phyloP scores from a whole-genome alignment of 2,113 vertebrate species.

The Pedionomus torquatus region DNA sequence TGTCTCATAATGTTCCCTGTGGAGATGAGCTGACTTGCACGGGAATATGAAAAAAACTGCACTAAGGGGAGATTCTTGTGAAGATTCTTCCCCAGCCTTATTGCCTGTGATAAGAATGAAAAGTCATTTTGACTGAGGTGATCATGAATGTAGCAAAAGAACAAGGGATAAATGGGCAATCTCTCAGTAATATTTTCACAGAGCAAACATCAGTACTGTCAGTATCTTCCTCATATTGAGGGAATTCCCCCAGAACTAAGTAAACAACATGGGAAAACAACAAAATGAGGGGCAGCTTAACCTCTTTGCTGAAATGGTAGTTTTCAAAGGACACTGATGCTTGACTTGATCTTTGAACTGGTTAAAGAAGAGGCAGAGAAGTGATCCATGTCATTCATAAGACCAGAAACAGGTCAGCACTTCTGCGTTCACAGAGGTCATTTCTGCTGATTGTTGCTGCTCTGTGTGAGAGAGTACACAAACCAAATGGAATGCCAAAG shows the following conservation, averaged over 20 bases:
- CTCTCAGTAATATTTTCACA: not conserved
- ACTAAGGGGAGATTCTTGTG: not conserved
- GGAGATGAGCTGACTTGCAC: not conserved
- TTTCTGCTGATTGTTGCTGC: not conserved
- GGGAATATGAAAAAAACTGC: not conserved
- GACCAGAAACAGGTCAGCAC: not conserved
- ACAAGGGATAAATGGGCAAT: not conserved
- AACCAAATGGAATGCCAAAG: not conserved
- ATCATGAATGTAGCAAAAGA: not conserved
- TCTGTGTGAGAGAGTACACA: not conserved
- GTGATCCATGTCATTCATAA: not conserved
- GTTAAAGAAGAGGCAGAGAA: not conserved
- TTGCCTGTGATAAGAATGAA: not conserved
- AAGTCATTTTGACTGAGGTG: not conserved
- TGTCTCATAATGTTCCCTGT: not conserved
- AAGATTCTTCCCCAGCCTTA: not conserved
- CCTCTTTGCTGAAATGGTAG: not conserved
- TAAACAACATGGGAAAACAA: not conserved
- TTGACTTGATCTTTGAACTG: not conserved
- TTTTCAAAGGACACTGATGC: not conserved
- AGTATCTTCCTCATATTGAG: not conserved
- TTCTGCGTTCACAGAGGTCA: not conserved
- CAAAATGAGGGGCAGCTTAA: not conserved
- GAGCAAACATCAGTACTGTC: not conserved
- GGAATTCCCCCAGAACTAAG: not conserved